Evolutionary conservation across 2,113 vertebrate genomes (phyloP), one percentile per base, ranked within the genome.

Genomic region (Larimichthys polyactis): DNA sequence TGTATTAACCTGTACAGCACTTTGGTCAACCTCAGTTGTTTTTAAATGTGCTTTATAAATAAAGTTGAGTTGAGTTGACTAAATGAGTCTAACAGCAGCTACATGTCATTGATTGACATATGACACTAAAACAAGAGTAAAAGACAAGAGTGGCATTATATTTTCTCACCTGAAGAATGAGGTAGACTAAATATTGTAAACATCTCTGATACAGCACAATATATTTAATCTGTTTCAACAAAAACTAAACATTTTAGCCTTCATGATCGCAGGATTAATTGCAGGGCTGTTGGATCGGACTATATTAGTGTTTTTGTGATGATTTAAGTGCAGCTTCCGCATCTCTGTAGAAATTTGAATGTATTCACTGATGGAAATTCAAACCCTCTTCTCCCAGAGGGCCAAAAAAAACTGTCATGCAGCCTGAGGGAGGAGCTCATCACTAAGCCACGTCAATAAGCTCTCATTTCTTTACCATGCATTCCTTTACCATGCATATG

Each of bases 281-380:
- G 32, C 19, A 40, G 32, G 15, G 27, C 58, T 60, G 58, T 10
- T 17, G 8, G 10, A 43, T 63, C 43, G 6, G 60, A 22, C 17
- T 2, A 7, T 19, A 48, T 60, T 15, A 9, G 40, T 10, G 11
- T 5, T 32, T 29, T 32, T 60, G 17, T 64, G n/a, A 57, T 65
- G 27, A 71, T 46, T 65, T 12, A 29, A 40, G 22, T 11, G 32
- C 43, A 65, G 70, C 54, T 27, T 55, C 11, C 22, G 59, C 29
- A 52, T 60, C 19, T 36, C 19, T 65, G n/a, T 16, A 63, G 20
- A 54, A 32, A 43, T 65, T 1, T 46, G 3, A 27, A 54, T 48
- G 16, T 62, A 48, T 40, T 62, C 72, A 36, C 52, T 71, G 15
- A 72, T 49, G 1, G 43, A 67, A 74, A 84, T 78, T 44, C 32